phyloP scores from a whole-genome alignment of 2,888 invertebrate genomes.

The Brachyptera risi region DNA sequence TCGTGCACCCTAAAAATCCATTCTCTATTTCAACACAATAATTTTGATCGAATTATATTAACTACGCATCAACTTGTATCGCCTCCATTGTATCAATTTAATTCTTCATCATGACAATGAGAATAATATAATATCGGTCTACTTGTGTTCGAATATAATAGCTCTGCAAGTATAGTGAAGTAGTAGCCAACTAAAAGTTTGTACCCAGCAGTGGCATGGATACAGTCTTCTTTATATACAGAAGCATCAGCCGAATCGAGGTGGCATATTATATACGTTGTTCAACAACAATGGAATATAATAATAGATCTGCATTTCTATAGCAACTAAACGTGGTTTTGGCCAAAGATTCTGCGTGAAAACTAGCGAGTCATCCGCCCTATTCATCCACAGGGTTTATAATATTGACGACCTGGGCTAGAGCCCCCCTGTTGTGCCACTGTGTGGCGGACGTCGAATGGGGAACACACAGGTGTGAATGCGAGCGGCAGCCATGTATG shows the following conservation, averaged over 20 bases:
- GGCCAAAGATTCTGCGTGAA: background rate
- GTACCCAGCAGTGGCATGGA: too few species aligned
- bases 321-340: background rate
- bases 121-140: too few species aligned
- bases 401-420: background rate
- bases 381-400: background rate
- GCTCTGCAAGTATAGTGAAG: too few species aligned
- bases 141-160: too few species aligned
- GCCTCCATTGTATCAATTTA: too few species aligned
- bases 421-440: background rate
- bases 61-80: too few species aligned
- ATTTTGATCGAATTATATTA: too few species aligned
- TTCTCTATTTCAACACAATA: too few species aligned
- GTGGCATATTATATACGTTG: slow-evolving; percentile 1
- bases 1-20: too few species aligned
- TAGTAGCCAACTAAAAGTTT: too few species aligned
- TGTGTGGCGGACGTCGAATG: background rate
- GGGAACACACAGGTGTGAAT: background rate
- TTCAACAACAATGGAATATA: background rate
- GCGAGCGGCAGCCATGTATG: background rate
- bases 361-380: slow-evolving; percentile 7
- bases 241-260: slow-evolving; percentile 4
- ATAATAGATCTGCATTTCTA: slow-evolving; percentile 1
- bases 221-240: too few species aligned
- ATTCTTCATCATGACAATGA: too few species aligned